Base-by-base conservation (phyloP, 2,113 vertebrate species). In the Eublepharis macularius region DNA sequence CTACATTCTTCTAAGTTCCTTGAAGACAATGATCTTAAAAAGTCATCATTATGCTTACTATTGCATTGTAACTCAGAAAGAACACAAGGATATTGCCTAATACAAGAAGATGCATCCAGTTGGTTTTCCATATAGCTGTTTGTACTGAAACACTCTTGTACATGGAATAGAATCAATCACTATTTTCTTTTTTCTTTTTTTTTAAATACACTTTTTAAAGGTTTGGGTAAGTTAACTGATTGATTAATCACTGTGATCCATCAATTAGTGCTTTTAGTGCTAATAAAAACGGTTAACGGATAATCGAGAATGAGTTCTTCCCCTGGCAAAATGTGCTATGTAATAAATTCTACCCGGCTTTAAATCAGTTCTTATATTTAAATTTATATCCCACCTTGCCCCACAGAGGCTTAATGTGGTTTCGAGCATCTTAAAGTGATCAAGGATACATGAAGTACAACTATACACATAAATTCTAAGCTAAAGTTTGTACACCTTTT, bases 231-330 rank as follows among this genome's bases (percentile, higher is more conserved):
- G 60, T 69, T 14, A 29, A n/a, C 69, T 41, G 49, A 39, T 60
- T 73, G 49, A 82, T 43, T 82, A n/a, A 82, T 82, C 29, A 39
- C 49, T 26, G n/a, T 29, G 14, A 73, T 32, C 51, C 69, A 74
- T n/a, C 69, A 74, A 60, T 82, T 82, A 60, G 60, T 74, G 69
- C 51, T 82, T 82, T 82, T 74, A 73, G 51, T 29, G n/a, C 51
- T 82, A 82, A 74, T 74, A 82, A 73, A 60, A 82, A 74, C 49
- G 60, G 49, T 45, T 74, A 74, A 82, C 24, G 51, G 69, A 82
- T 82, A 82, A 74, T 32, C 65, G 45, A 10, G 2, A 88, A 87
- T 78, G 8, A 80, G 29, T 72, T n/a, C 32, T 47, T 54, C 12
- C 43, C 21, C 51, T 68, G 79, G 68, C 4, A 84, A 78, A 72